Base-by-base conservation (phyloP, 1,140 invertebrate species). In the Chelonus insularis region DNA sequence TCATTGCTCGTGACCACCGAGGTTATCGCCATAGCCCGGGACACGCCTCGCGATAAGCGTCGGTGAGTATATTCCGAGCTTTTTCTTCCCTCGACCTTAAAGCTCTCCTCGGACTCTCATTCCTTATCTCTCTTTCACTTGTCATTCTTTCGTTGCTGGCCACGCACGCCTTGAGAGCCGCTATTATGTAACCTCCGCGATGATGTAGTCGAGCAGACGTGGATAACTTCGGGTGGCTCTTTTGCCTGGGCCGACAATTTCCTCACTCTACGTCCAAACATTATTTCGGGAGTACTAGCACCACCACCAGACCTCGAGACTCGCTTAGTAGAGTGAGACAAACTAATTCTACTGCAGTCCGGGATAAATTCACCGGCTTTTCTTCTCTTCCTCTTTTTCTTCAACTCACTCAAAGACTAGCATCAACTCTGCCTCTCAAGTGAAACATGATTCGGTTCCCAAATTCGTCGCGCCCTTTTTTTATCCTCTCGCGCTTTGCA, bases 261-360 rank as follows among this genome's bases (percentile, higher is more conserved):
- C 43, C 54, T 20, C 52, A 29, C 18, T 34, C 18, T 50, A 56
- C 48, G 21, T 60, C 48, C 60, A 54, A 72, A 72, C 72, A 75
- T 75, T 75, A 74, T 75, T 74, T 73, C 67, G 70, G 72, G 73
- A 74, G 68, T 68, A 68, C 67, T 61, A 73, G 71, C 71, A n/a
- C 23, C 23, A 32, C 12, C 52, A 60, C 23, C 58, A 60, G 58
- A 60, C 57, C 57, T 55, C 59, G 41, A 55, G 50, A 61, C 58
- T 48, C 52, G 32, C 7, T 7, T 16, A 4, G 18, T 16, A 6
- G 43, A 25, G 47, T 50, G 47, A 25, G 18, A 50, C 21, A 23
- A 20, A 50, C 1, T 14, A 18, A 18, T 4, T 4, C n/a, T 45
- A 7, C 25, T 4, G 25, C 23, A n/a, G 52, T 37, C 52, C 37